Base-by-base conservation (phyloP, 2,797 vertebrate species). In the Pogonophryne albipinna region DNA sequence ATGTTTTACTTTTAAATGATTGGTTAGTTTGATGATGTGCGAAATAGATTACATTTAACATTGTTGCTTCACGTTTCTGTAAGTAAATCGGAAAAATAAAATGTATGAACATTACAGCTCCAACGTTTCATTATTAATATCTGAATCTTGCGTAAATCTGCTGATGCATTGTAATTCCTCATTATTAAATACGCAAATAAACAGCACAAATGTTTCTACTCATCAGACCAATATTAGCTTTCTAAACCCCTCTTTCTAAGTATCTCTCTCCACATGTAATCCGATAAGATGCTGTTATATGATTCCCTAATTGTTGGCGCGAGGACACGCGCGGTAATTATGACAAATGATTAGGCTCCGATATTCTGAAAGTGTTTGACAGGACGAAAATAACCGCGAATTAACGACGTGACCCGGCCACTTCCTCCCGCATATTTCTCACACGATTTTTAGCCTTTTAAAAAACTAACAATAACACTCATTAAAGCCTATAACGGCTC, bases 401-500 rank as follows among this genome's bases (percentile, higher is more conserved):
- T 89, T 86, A 91, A 87, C 85, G 86, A 68, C 58, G 73, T 83
- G 84, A 88, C 75, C 85, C n/a, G 69, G 17, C 49, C 70, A 80
- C 88, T 81, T 91, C 86, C 86, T 75, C 69, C 50, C 65, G 55
- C 80, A 63, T 38, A 74, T 68, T 84, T 63, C 72, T 82, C 86
- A 60, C 75, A 69, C 17, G 42, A 17, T 69, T 80, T 85, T 84
- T 27, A 56, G 66, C 78, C 65, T 83, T 51, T 76, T 70, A 14
- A 63, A 66, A 77, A 83, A 85, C 79, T 53, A 91, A 93, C 91
- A 92, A 87, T 74, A 91, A 92, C 91, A 91, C 53, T 72, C 87
- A 90, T 91, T 92, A 92, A 89, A 85, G 78, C 41, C 77, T 64
- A 15, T 49, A 82, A 85, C 52, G 79, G 68, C 74, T 66, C 79